These are phyloP conservation scores for Drosophila suzukii DNA, from an alignment of 1,140 invertebrate genomes.

Conservation along the genomic window DNA sequence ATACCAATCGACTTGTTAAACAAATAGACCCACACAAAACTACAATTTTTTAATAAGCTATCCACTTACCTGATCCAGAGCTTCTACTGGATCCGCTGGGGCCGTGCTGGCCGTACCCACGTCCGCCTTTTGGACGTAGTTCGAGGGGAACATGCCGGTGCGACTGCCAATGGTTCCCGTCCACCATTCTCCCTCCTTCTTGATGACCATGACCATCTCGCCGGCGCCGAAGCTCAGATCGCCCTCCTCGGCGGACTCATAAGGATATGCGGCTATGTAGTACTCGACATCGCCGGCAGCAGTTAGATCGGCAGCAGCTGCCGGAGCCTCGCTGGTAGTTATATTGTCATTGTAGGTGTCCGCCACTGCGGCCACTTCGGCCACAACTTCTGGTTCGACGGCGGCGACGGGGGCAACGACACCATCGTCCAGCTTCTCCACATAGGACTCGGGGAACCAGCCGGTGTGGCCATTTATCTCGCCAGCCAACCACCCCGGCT, in stretches of 20 bases:
- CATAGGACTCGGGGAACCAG: conserved; percentile 99
- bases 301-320: conserved; percentile 13
- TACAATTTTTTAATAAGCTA: neutral
- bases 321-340: conserved; percentile 10
- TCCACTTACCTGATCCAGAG: conserved; percentile 68
- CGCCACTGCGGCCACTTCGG: conserved; percentile 18
- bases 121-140: conserved; percentile 90
- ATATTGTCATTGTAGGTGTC: conserved; percentile 69
- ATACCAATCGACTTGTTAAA: neutral
- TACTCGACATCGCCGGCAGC: conserved; percentile 87
- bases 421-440: conserved; percentile 90
- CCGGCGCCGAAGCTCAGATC: conserved; percentile 96
- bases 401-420: conserved; percentile 8
- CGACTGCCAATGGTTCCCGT: conserved; percentile 93
- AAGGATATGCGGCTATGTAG: conserved; percentile 94
- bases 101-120: conserved; percentile 59
- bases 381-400: conserved; percentile 14
- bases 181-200: conserved; percentile 99
- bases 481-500: conserved; percentile 99
- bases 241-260: conserved; percentile 94
- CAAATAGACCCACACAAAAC: neutral
- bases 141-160: conserved; percentile 97
- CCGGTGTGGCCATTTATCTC: conserved; percentile 93
- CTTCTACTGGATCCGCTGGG: conserved; percentile 20
- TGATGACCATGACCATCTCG: conserved; percentile 94